Evolutionary conservation across 2,888 invertebrate genomes (phyloP).

Genomic region (Teleogryllus oceanicus): DNA sequence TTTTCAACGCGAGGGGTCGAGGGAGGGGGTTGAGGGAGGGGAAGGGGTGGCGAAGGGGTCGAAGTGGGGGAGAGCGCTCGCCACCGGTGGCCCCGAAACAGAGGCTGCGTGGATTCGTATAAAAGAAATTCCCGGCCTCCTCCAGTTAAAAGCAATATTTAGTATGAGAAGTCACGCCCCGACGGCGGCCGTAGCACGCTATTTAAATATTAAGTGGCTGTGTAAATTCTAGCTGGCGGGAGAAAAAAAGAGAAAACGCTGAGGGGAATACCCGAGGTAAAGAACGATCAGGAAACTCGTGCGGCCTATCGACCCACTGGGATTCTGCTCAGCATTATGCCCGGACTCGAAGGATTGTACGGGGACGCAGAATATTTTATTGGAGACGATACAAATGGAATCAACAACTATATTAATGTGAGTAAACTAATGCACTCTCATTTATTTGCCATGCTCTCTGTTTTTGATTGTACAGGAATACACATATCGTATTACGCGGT

Average conservation of each 20-base stretch:
- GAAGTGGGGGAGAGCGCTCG: neutral
- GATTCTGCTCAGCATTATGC: too few species aligned
- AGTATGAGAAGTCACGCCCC: constrained; percentile 18
- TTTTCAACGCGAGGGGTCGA: neutral
- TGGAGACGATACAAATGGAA: too few species aligned
- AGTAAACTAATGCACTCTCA: too few species aligned
- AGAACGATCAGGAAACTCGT: neutral
- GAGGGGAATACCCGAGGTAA: neutral
- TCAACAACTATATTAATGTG: too few species aligned
- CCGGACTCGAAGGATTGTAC: too few species aligned
- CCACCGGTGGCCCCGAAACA: constrained; percentile 18
- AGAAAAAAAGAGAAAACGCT: neutral
- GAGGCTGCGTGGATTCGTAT: constrained; percentile 1
- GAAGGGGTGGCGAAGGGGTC: neutral
- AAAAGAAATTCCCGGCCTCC: constrained; percentile 1
- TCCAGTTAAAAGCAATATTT: constrained; percentile 10
- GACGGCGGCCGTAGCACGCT: neutral
- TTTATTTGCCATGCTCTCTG: too few species aligned
- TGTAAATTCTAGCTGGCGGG: neutral
- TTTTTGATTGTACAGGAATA: too few species aligned
- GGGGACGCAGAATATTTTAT: too few species aligned
- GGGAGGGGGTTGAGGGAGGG: neutral
- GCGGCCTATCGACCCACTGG: neutral
- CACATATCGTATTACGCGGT: too few species aligned
- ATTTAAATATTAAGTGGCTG: constrained; percentile 18